These are phyloP conservation scores for Microtus oregoni DNA, from an alignment of 2,113 vertebrate genomes.

Conservation along the genomic window DNA sequence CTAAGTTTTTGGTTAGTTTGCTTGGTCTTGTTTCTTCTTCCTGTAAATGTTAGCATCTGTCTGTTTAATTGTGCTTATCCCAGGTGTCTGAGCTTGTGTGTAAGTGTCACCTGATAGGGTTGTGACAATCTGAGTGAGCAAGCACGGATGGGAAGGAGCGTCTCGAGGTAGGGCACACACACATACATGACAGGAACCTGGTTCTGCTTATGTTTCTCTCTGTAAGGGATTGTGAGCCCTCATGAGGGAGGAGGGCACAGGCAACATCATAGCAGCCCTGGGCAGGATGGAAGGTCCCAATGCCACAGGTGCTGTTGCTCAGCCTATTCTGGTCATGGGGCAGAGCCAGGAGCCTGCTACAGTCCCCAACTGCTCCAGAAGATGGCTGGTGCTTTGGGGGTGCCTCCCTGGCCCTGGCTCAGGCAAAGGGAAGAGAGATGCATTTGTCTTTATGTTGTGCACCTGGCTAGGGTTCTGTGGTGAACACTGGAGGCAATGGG, in stretches of 20 bases:
- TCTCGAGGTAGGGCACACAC: background rate
- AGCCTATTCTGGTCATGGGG: background rate
- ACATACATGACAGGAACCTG: accelerated
- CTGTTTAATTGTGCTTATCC: background rate
- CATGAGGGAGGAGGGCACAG: background rate
- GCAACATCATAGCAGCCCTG: too few relatives aligned
- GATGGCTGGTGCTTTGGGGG: too few relatives aligned
- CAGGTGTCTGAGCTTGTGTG: background rate
- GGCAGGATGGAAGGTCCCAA: background rate
- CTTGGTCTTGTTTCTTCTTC: background rate
- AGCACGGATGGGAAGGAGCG: accelerated
- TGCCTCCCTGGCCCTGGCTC: background rate
- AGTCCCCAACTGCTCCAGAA: background rate
- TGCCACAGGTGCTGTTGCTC: background rate
- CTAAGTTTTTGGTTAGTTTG: background rate
- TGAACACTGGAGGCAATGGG: background rate
- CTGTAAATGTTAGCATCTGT: too few relatives aligned
- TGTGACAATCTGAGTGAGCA: background rate
- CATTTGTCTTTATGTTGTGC: background rate
- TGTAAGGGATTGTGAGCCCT: background rate
- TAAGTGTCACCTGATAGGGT: background rate
- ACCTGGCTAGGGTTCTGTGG: background rate
- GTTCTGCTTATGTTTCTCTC: background rate
- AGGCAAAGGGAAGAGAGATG: background rate
- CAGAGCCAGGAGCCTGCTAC: background rate